Evolutionary conservation across 2,888 invertebrate genomes (phyloP).

Genomic region (Drosophila ustulata): DNA sequence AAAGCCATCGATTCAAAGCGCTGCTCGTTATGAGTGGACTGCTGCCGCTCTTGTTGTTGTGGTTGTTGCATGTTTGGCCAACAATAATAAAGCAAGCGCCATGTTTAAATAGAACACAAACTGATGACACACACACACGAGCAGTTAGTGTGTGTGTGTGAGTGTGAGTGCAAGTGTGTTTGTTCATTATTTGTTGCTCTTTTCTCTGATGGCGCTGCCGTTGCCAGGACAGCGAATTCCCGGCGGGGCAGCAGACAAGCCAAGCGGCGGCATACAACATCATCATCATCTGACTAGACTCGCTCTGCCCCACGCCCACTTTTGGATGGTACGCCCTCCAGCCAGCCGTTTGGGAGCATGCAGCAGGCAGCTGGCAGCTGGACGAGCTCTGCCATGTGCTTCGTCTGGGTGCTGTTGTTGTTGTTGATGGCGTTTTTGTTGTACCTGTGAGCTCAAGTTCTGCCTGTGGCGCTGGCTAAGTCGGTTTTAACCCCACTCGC

Average conservation of each 20-base stretch:
- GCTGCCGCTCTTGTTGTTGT: constrained; percentile 21
- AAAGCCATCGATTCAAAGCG: constrained; percentile 80
- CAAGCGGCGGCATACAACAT: constrained; percentile 83
- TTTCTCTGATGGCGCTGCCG: constrained; percentile 53
- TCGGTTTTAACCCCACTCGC: constrained; percentile 70
- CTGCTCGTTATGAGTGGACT: constrained; percentile 58
- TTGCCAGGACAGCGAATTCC: constrained; percentile 63
- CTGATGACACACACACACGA: constrained; percentile 46
- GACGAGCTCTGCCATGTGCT: constrained; percentile 57
- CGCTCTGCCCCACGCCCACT: constrained; percentile 10
- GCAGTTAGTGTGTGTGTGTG: constrained; percentile 41
- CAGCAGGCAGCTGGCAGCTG: constrained; percentile 54
- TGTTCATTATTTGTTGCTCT: constrained; percentile 77
- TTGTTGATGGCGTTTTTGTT: constrained; percentile 31
- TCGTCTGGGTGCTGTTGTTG: constrained; percentile 69
- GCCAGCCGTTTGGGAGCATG: constrained; percentile 43
- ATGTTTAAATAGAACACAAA: constrained; percentile 76
- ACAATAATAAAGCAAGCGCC: constrained; percentile 75
- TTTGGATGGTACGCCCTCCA: constrained; percentile 14
- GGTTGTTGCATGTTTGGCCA: constrained; percentile 45
- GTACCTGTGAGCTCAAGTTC: constrained; percentile 66
- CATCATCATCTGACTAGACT: constrained; percentile 81
- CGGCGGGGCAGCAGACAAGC: constrained; percentile 83
- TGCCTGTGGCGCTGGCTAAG: constrained; percentile 55
- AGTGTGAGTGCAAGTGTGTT: constrained; percentile 51